phyloP scores from a whole-genome alignment of 2,888 invertebrate genomes.

The Orthonevra nobilis region DNA sequence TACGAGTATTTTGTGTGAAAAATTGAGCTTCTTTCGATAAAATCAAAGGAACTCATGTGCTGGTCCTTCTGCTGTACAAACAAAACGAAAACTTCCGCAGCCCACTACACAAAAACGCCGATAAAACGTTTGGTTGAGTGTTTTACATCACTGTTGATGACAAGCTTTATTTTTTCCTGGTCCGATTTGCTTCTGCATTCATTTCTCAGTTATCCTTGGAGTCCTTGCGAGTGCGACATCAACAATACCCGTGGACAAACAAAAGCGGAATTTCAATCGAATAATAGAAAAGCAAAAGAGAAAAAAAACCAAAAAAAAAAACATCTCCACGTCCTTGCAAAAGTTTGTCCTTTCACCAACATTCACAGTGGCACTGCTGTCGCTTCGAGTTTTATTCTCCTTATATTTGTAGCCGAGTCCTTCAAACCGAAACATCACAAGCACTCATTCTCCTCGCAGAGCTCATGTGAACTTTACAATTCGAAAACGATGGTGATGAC shows the following conservation, averaged over 20 bases:
- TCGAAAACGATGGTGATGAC: constrained; percentile 29
- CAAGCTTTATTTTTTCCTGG: constrained; percentile 30
- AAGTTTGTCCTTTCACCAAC: constrained; percentile 57
- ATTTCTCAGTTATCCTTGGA: constrained; percentile 46
- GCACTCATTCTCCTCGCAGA: too few relatives aligned
- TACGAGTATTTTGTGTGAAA: constrained; percentile 33
- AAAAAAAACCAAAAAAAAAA: constrained; percentile 7
- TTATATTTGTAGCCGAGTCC: neutral
- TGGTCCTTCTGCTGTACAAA: constrained; percentile 24
- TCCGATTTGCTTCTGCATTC: constrained; percentile 1
- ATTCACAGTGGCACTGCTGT: constrained; percentile 35
- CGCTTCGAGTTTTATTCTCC: neutral
- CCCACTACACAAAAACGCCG: constrained; percentile 24
- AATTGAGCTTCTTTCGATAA: constrained; percentile 40
- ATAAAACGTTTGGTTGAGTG: constrained; percentile 47
- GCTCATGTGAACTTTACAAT: constrained; percentile 52
- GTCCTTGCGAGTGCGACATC: constrained; percentile 27
- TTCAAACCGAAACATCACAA: constrained; percentile 15
- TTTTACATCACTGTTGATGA: constrained; percentile 63
- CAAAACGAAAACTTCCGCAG: neutral
- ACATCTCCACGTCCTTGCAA: constrained; percentile 44
- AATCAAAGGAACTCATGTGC: constrained; percentile 31
- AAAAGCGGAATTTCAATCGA: constrained; percentile 59
- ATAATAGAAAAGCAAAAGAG: constrained; percentile 27
- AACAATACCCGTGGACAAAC: constrained; percentile 59